phyloP scores from a whole-genome alignment of 1,140 invertebrate species.

The Pachyrhynchus sulphureomaculatus region DNA sequence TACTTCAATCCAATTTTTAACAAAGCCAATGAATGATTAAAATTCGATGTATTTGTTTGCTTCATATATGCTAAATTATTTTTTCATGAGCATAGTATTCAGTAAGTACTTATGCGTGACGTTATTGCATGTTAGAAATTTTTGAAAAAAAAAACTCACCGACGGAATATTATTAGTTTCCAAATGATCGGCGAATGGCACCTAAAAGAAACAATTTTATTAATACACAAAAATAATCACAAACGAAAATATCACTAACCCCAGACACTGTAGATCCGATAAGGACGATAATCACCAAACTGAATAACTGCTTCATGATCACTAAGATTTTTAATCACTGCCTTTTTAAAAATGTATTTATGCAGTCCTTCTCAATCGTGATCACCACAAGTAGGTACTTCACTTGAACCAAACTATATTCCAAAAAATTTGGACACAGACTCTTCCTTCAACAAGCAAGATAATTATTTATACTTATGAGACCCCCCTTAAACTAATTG shows the following conservation, averaged over 20 bases:
- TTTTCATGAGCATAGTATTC: no score
- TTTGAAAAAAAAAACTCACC: no score
- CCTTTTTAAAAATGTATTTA: no score
- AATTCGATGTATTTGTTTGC: no score
- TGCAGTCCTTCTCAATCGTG: no score
- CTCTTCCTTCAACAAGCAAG: background rate
- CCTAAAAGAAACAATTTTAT: constrained; percentile 11
- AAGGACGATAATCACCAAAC: background rate
- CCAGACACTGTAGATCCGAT: constrained; percentile 5
- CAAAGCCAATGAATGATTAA: no score
- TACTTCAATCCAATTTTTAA: no score
- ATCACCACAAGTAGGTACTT: no score
- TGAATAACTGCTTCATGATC: background rate
- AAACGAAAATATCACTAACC: constrained; percentile 10
- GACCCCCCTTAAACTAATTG: constrained; percentile 15
- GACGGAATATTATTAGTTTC: constrained; percentile 7
- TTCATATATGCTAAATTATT: no score
- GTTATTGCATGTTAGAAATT: no score
- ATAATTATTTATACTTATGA: constrained; percentile 19
- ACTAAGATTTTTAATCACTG: background rate
- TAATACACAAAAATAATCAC: background rate
- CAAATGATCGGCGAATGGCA: constrained; percentile 5
- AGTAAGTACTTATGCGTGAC: no score
- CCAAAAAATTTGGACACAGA: background rate
- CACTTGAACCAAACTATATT: background rate